phyloP scores from a whole-genome alignment of 1,140 invertebrate species.

The Centruroides sculpturatus region DNA sequence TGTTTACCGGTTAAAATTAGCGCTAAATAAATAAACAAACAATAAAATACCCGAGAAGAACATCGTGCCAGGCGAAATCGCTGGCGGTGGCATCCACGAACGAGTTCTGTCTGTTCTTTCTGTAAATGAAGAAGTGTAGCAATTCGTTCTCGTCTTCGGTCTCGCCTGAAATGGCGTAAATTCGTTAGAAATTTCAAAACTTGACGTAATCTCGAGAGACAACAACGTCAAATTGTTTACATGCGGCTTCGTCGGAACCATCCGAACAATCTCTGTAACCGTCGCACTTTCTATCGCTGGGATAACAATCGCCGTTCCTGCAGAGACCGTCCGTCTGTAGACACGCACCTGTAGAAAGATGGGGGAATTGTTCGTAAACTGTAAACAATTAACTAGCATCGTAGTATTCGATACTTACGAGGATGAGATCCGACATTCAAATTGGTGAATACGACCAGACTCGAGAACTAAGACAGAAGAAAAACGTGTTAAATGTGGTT shows the following conservation, averaged over 20 bases:
- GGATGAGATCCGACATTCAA: constrained; percentile 5
- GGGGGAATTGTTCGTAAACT: no score
- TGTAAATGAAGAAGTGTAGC: constrained; percentile 18
- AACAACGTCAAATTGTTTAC: constrained; percentile 22
- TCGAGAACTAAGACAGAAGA: constrained; percentile 20
- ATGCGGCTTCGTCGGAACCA: constrained; percentile 31
- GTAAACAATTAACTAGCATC: no score
- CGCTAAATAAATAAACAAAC: not conserved
- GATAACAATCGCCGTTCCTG: constrained; percentile 25
- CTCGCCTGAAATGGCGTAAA: not conserved
- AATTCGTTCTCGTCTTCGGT: no score
- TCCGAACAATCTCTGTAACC: constrained; percentile 29
- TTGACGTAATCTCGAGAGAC: not conserved
- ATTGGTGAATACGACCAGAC: constrained; percentile 33
- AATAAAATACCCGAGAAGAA: constrained; percentile 12
- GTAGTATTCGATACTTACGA: constrained; percentile 1
- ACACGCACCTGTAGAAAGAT: no score
- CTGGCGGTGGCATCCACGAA: constrained; percentile 31
- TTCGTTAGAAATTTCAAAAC: not conserved
- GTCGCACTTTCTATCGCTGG: constrained; percentile 27
- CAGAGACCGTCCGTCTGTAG: constrained; percentile 19
- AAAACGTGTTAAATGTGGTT: not conserved
- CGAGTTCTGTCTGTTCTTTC: constrained; percentile 20
- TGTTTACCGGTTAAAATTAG: no score
- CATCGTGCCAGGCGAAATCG: constrained; percentile 33